Evolutionary conservation across 1,140 invertebrate species (phyloP).

Genomic region (Cylas formicarius): DNA sequence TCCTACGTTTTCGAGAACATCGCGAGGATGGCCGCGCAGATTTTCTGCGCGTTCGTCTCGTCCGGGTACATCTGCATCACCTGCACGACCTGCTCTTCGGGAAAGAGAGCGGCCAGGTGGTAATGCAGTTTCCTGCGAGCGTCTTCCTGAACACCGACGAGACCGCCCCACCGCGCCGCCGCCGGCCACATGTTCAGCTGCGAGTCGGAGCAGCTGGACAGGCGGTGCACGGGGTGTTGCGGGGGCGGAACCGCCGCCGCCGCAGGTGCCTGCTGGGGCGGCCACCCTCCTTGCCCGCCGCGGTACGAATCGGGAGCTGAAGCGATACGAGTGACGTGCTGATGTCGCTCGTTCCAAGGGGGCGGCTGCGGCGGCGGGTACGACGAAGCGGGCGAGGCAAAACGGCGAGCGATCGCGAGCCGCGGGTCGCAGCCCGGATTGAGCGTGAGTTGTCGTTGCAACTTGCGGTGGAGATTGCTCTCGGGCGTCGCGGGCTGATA

Average conservation of each 20-base stretch:
- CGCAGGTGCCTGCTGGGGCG: slow-evolving; percentile 9
- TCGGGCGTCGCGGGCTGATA: slow-evolving; percentile 38
- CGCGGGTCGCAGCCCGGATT: slow-evolving; percentile 71
- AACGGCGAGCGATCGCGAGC: slow-evolving; percentile 40
- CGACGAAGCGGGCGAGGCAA: slow-evolving; percentile 13
- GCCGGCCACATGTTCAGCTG: slow-evolving; percentile 51
- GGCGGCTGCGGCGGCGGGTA: slow-evolving; percentile 10
- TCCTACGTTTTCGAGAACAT: slow-evolving; percentile 56
- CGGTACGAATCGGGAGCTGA: slow-evolving; percentile 65
- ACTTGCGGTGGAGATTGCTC: slow-evolving; percentile 66
- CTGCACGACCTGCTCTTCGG: slow-evolving; percentile 75
- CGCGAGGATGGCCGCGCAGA: slow-evolving; percentile 77
- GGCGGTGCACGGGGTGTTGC: slow-evolving; percentile 40
- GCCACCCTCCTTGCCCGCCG: slow-evolving; percentile 26
- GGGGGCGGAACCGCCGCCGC: slow-evolving; percentile 34
- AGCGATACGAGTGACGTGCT: slow-evolving; percentile 65
- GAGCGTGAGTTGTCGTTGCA: slow-evolving; percentile 72
- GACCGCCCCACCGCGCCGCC: slow-evolving; percentile 25
- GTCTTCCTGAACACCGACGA: slow-evolving; percentile 51
- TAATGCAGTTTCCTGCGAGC: slow-evolving; percentile 70
- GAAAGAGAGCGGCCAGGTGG: slow-evolving; percentile 80
- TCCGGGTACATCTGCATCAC: slow-evolving; percentile 81
- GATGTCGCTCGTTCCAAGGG: slow-evolving; percentile 39
- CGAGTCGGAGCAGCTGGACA: slow-evolving; percentile 56
- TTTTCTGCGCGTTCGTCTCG: slow-evolving; percentile 78